Evolutionary conservation across 2,888 invertebrate genomes (phyloP).

Genomic region (Sycophila texana): DNA sequence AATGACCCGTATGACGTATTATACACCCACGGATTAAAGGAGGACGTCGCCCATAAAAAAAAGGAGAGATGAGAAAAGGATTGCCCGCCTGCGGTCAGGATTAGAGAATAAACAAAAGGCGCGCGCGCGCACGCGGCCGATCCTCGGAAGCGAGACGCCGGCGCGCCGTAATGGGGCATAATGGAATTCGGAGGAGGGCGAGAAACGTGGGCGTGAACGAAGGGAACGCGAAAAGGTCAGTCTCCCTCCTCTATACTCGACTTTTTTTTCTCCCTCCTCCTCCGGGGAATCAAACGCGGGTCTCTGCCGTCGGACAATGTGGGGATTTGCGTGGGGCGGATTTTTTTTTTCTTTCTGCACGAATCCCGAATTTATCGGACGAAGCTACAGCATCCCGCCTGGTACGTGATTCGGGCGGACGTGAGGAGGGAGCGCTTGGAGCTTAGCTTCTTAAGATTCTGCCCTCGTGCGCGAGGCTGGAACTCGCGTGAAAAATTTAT

Average conservation of each 20-base stretch:
- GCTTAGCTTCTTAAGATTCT: no score
- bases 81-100: neutral
- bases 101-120: slow-evolving; percentile 24
- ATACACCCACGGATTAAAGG: no score
- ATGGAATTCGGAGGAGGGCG: slow-evolving; percentile 65
- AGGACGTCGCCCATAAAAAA: no score
- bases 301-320: slow-evolving; percentile 34
- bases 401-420: no score
- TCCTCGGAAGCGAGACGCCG: slow-evolving; percentile 52
- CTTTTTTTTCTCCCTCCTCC: slow-evolving; percentile 2
- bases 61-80: no score
- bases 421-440: no score
- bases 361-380: slow-evolving; percentile 40
- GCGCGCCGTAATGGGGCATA: slow-evolving; percentile 64
- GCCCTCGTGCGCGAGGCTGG: no score
- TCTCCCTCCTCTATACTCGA: neutral
- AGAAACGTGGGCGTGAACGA: slow-evolving; percentile 56
- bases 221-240: neutral
- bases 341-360: slow-evolving; percentile 12
- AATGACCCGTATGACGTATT: no score
- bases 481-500: no score
- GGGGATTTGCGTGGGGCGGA: slow-evolving; percentile 36
- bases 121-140: slow-evolving; percentile 36
- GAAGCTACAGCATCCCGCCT: neutral
- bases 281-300: no score